Percentiles rank a stretch among this genome's conserved stretches.
Evolutionary conservation across 2,113 vertebrate genomes (phyloP).

Genomic region (Lipophrys pholis): DNA sequence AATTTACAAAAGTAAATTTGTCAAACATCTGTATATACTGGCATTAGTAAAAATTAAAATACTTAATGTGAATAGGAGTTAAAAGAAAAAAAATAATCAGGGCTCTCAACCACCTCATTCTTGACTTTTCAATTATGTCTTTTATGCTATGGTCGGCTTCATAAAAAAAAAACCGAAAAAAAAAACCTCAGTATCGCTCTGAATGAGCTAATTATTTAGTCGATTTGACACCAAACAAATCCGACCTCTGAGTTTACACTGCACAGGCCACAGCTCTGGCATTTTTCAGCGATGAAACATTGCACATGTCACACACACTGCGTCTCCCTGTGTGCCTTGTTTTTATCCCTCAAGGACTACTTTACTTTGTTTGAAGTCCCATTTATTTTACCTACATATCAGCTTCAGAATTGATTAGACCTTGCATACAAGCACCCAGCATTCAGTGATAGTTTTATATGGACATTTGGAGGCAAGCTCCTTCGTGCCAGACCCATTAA

Average conservation of each 20-base stretch:
- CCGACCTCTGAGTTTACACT: conserved; percentile 71
- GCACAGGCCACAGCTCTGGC: conserved; percentile 62
- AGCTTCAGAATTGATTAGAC: conserved; percentile 80
- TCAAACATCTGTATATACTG: too few species aligned
- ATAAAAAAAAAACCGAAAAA: too few species aligned
- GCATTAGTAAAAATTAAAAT: too few species aligned
- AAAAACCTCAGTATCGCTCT: conserved; percentile 63
- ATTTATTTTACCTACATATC: conserved; percentile 82
- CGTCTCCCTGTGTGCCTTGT: conserved; percentile 63
- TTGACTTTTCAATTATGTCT: conserved; percentile 40
- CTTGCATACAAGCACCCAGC: conserved; percentile 65
- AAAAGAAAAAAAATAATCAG: too few species aligned
- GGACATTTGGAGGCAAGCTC: conserved; percentile 69
- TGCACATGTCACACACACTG: conserved; percentile 68
- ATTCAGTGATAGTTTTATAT: conserved; percentile 69
- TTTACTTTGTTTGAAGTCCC: conserved; percentile 80
- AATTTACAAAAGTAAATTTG: too few species aligned
- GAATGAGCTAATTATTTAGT: conserved; percentile 79
- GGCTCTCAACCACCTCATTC: too few species aligned
- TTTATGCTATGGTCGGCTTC: conserved; percentile 2
- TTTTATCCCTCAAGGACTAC: conserved; percentile 72
- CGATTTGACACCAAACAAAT: conserved; percentile 78
- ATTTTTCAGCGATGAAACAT: conserved; percentile 70
- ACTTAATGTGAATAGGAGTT: too few species aligned
- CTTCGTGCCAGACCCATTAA: conserved; percentile 63